Percentiles rank a stretch among this genome's conserved stretches.
phyloP scores from a whole-genome alignment of 2,797 vertebrate species.

The Danio kyathit region DNA sequence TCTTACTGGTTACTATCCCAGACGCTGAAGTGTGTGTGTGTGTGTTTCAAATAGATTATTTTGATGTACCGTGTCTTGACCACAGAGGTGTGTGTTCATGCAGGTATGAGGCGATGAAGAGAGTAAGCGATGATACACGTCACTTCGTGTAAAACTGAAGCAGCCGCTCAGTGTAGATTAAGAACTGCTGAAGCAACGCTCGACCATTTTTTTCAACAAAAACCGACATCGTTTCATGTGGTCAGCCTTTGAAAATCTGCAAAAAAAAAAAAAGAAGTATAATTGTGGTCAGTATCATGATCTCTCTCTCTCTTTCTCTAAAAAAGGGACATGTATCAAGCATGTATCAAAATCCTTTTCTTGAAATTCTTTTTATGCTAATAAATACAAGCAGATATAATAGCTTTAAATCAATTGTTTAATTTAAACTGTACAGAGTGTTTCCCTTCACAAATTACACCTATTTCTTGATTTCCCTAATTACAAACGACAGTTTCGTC shows the following conservation, averaged over 20 bases:
- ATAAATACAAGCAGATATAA: not conserved
- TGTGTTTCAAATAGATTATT: not conserved
- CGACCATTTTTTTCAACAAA: not conserved
- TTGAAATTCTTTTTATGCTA: not conserved
- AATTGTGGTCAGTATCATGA: not conserved
- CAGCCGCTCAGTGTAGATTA: not conserved
- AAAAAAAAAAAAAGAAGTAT: too few species aligned
- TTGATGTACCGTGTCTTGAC: too few species aligned
- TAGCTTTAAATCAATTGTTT: too few species aligned
- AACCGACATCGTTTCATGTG: not conserved
- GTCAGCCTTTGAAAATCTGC: not conserved
- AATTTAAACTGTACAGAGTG: too few species aligned
- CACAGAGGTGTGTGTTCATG: too few species aligned
- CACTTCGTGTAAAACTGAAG: slow-evolving; percentile 14
- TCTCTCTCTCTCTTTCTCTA: too few species aligned
- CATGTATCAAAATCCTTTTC: not conserved
- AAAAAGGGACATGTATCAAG: not conserved
- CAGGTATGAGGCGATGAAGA: not conserved
- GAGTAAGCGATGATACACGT: not conserved
- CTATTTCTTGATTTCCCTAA: too few species aligned
- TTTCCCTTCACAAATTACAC: too few species aligned
- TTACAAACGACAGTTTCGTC: too few species aligned
- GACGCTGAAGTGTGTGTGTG: not conserved
- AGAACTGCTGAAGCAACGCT: not conserved
- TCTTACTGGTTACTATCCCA: not conserved